Evolutionary conservation across 1,140 invertebrate genomes (phyloP).

Genomic region (Trachymyrmex septentrionalis): DNA sequence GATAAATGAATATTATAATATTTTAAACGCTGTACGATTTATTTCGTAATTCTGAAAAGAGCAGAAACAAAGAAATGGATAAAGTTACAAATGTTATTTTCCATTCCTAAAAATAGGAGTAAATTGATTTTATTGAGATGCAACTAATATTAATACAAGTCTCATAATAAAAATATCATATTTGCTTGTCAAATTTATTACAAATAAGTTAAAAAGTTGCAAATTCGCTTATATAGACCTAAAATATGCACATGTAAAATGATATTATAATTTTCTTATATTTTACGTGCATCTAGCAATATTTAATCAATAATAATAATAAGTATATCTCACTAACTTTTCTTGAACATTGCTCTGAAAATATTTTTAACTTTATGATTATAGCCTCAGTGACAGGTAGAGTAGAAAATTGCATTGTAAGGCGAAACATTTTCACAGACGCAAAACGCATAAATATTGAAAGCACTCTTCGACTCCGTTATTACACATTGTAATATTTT

Average conservation of each 20-base stretch:
- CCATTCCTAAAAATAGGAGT: too few species aligned
- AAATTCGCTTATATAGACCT: not conserved
- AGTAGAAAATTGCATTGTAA: slow-evolving; percentile 3
- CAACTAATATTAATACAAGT: too few species aligned
- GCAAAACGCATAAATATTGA: slow-evolving; percentile 33
- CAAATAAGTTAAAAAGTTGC: not conserved
- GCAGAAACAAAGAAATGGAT: too few species aligned
- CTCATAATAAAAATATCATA: not conserved
- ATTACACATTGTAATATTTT: slow-evolving; percentile 24
- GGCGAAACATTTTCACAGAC: slow-evolving; percentile 4
- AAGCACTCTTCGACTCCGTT: not conserved
- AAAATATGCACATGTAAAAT: not conserved
- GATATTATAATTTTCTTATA: slow-evolving; percentile 29
- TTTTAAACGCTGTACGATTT: too few species aligned
- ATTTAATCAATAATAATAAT: too few species aligned
- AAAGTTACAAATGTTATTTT: too few species aligned
- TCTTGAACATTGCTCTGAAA: slow-evolving; percentile 19
- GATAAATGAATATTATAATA: too few species aligned
- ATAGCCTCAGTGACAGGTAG: slow-evolving; percentile 12
- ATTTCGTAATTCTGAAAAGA: too few species aligned
- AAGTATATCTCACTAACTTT: not conserved
- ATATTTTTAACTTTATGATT: slow-evolving; percentile 46
- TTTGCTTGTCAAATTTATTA: not conserved
- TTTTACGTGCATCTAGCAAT: not conserved
- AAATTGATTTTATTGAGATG: too few species aligned